Evolutionary conservation across 1,140 invertebrate genomes (phyloP).

Genomic region (Asbolus verrucosus): DNA sequence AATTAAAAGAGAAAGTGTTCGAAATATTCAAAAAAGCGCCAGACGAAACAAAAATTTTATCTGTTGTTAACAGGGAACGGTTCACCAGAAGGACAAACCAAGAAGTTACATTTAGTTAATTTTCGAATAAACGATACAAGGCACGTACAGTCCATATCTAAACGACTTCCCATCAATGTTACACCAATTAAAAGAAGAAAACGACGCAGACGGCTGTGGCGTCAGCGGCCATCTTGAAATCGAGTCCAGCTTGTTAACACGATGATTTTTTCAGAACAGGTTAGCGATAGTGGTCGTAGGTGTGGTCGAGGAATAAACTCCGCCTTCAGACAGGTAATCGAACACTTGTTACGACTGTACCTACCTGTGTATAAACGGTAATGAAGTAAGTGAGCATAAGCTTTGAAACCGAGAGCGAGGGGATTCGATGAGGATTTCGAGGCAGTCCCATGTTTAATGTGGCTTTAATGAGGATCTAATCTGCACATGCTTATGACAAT

Average conservation of each 20-base stretch:
- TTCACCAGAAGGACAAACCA: conserved; percentile 27
- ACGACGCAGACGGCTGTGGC: conserved; percentile 58
- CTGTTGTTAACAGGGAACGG: conserved; percentile 45
- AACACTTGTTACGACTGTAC: conserved; percentile 54
- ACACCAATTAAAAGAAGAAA: conserved; percentile 61
- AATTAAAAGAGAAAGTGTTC: conserved; percentile 12
- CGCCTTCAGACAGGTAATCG: conserved; percentile 56
- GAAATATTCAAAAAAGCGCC: neutral
- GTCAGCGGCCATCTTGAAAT: conserved; percentile 62
- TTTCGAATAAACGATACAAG: conserved; percentile 57
- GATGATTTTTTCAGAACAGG: conserved; percentile 61
- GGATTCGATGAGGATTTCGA: conserved; percentile 20
- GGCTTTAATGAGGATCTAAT: conserved; percentile 1
- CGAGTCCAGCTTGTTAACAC: conserved; percentile 60
- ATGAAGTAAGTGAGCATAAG: conserved; percentile 48
- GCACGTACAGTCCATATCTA: conserved; percentile 57
- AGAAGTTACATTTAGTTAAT: conserved; percentile 48
- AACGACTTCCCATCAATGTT: conserved; percentile 59
- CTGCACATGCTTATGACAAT: neutral
- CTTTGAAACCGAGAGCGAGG: conserved; percentile 7
- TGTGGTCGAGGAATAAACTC: conserved; percentile 50
- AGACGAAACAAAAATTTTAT: conserved; percentile 41
- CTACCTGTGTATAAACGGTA: conserved; percentile 55
- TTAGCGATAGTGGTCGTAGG: conserved; percentile 58
- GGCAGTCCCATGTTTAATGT: neutral